Percentiles rank a stretch among this genome's conserved stretches.
Evolutionary conservation across 1,140 invertebrate genomes (phyloP).

Genomic region (Papilio xuthus): DNA sequence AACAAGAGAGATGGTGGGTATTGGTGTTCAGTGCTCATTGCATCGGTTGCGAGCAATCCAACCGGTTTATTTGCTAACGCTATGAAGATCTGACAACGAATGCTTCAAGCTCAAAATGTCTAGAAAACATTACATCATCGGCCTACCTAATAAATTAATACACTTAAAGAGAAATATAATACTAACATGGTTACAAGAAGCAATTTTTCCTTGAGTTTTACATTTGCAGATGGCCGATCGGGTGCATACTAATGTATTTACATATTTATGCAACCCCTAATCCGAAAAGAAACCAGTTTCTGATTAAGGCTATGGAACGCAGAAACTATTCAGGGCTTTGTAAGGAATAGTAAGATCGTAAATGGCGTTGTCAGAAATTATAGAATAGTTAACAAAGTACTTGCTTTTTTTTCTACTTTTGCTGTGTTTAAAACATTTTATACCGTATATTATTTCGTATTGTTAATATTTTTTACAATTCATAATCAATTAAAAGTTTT

Average conservation of each 20-base stretch:
- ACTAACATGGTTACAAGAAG: constrained; percentile 10
- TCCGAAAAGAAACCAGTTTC: constrained; percentile 28
- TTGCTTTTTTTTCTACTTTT: not conserved
- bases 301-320: constrained; percentile 8
- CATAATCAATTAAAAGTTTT: no score
- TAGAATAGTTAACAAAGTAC: not conserved
- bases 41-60: constrained; percentile 19
- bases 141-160: not conserved
- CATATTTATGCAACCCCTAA: constrained; percentile 4
- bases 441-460: no score
- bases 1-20: constrained; percentile 15
- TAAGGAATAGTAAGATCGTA: not conserved
- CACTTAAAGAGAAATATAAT: not conserved
- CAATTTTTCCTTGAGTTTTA: constrained; percentile 22
- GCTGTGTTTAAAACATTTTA: not conserved
- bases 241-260: not conserved
- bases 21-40: constrained; percentile 6
- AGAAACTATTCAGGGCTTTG: not conserved
- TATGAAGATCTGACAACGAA: constrained; percentile 19
- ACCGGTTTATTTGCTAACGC: constrained; percentile 33
- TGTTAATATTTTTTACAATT: no score
- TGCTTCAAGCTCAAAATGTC: constrained; percentile 18
- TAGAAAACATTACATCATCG: constrained; percentile 22
- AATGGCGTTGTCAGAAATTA: not conserved
- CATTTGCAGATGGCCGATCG: constrained; percentile 18